These are phyloP conservation scores for Halcyon smyrnensis DNA, from an alignment of 2,797 vertebrate genomes.

Conservation along the genomic window DNA sequence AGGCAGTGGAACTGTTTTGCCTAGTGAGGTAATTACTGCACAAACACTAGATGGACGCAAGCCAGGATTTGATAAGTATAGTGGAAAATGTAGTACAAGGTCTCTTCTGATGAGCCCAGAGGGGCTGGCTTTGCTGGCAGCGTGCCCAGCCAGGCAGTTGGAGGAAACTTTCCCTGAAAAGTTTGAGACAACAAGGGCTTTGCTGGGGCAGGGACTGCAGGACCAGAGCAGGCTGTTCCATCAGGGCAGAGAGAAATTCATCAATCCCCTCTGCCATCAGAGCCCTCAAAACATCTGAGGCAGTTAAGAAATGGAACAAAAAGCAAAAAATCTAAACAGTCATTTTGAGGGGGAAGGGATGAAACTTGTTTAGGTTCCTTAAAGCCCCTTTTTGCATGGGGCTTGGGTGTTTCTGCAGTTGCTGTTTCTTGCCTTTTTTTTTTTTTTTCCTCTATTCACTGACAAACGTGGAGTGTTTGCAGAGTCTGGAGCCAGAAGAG, in stretches of 20 bases:
- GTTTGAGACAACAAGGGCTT: background rate
- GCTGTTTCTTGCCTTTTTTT: background rate
- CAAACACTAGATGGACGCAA: conserved; percentile 47
- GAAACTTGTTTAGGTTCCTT: background rate
- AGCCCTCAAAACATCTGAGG: background rate
- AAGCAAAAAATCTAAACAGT: background rate
- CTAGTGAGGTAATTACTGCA: conserved; percentile 71
- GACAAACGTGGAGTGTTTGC: background rate
- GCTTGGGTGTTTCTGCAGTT: background rate
- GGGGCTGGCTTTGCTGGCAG: conserved; percentile 40
- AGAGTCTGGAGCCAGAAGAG: background rate
- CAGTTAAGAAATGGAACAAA: background rate
- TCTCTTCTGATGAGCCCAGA: conserved; percentile 57
- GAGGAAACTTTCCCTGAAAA: conserved; percentile 10
- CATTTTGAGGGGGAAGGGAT: accelerated
- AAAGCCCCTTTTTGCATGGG: background rate
- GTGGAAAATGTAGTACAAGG: conserved; percentile 68
- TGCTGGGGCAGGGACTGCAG: background rate
- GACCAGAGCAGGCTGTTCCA: accelerated
- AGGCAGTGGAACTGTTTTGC: conserved; percentile 69
- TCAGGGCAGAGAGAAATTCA: background rate
- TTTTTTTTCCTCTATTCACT: background rate
- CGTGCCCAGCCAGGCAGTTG: background rate
- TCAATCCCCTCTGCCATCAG: background rate
- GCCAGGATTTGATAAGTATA: conserved; percentile 69